Conservation (phyloP, 2,888 invertebrate species). For the Deilephila porcellus region DNA sequence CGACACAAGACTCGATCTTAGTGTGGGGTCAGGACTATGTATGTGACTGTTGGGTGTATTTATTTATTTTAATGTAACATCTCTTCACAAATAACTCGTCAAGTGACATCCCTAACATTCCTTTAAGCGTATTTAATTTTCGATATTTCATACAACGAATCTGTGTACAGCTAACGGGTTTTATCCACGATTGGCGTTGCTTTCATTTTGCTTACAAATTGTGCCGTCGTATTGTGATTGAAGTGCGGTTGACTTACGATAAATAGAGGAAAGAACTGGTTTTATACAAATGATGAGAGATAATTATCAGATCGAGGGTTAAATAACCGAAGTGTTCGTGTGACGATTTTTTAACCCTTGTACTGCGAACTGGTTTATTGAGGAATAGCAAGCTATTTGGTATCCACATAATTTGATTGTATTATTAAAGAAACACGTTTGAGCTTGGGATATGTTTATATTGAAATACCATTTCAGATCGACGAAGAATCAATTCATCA, state of each 20-base stretch:
- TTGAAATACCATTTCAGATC: no score
- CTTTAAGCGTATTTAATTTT: constrained; percentile 37
- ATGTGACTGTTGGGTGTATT: no score
- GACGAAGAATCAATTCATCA: no score
- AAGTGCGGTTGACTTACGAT: constrained; percentile 16
- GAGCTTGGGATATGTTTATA: no score
- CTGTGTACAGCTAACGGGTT: constrained; percentile 9
- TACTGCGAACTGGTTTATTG: background rate
- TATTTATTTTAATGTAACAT: background rate
- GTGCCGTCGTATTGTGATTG: background rate
- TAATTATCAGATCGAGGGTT: constrained; percentile 17
- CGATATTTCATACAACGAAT: constrained; percentile 37
- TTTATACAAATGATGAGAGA: background rate
- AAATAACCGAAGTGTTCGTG: background rate
- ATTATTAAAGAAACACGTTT: background rate
- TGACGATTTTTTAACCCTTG: background rate
- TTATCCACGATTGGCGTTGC: constrained; percentile 16
- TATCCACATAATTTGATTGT: background rate
- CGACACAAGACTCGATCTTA: background rate
- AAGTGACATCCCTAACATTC: constrained; percentile 14
- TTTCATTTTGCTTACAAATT: constrained; percentile 13
- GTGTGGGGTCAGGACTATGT: no score
- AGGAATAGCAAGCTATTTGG: background rate
- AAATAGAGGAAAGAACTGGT: constrained; percentile 2
- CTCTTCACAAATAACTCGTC: background rate